Evolutionary conservation across 2,113 vertebrate species (phyloP), one percentile per base, ranked within the genome.

Genomic region (Acrocephalus kingi): DNA sequence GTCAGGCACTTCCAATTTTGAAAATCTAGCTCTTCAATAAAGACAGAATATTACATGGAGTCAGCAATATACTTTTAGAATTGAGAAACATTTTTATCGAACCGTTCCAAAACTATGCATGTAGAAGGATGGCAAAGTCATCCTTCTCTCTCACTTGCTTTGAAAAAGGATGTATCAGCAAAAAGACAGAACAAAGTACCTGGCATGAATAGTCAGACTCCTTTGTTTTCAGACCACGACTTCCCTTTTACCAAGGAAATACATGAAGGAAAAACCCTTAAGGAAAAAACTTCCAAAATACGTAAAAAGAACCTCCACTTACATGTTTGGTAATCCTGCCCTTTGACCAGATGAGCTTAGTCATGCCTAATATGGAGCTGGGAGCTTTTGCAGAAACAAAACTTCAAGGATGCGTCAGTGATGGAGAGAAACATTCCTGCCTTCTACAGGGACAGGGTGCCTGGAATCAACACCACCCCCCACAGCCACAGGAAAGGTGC

Each of bases 391-490:
- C 75, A 92, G 48, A 92, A 33, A 61, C 7, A 46, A 69, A 58
- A 31, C 35, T 35, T 39, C 66, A 93, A 41, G 84, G 69, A 84
- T 49, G 39, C 0, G 0, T 28, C 14, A 37, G 31, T 6, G 56
- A 91, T 30, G 58, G 56, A 92, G 61, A 67, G 61, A 71, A 86
- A 48, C 56, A 49, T 59, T 74, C 43, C 77, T 59, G 61, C 39
- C 59, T 92, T 81, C 77, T n/a, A 72, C 52, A 68, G 43, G 43
- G n/a, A 52, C 61, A 84, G 27, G 10, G 45, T 1, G 0, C 13
- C 59, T 43, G 79, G 35, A 69, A 58, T 6, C 0, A 0, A 37
- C 51, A 31, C 16, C 0, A 0, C 6, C 16, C 52, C 49, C 74
- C 48, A 45, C 51, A 80, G n/a, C 1, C 30, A 6, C n/a, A 43